phyloP scores from a whole-genome alignment of 1,140 invertebrate genomes.

The Tenebrio molitor region DNA sequence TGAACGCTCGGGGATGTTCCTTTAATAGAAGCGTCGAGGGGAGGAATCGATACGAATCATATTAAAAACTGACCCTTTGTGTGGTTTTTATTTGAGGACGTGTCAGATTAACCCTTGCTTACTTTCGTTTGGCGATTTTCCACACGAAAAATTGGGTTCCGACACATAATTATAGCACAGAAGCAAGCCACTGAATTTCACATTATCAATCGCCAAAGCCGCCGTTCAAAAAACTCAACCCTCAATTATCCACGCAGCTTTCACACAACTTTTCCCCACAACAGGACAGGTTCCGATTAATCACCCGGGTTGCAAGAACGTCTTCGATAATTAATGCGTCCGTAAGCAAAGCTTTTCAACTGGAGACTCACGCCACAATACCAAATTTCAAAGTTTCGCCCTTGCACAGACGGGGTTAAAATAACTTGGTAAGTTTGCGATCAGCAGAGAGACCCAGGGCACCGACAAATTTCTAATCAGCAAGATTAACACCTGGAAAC shows the following conservation, averaged over 20 bases:
- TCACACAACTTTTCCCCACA: neutral
- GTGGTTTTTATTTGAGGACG: conserved; percentile 1
- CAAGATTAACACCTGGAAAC: too few species aligned
- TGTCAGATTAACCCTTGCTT: conserved; percentile 12
- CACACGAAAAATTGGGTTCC: neutral
- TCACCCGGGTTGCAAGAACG: neutral
- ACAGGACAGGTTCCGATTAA: too few species aligned
- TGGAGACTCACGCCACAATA: neutral
- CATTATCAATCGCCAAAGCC: neutral
- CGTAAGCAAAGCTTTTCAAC: neutral
- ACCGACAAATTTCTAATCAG: conserved; percentile 16
- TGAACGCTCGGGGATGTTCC: neutral
- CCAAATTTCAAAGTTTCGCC: conserved; percentile 11
- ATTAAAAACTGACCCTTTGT: conserved; percentile 15
- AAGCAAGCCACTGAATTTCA: conserved; percentile 9
- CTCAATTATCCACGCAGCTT: neutral
- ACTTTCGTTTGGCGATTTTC: conserved; percentile 29
- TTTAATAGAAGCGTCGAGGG: neutral
- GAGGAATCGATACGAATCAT: conserved; percentile 1
- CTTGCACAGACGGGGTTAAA: neutral
- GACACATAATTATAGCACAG: conserved; percentile 24
- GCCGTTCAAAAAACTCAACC: neutral
- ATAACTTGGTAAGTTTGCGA: conserved; percentile 1
- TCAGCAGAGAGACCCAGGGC: neutral
- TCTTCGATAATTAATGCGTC: neutral